Percentiles rank a stretch among this genome's conserved stretches.
Conservation (phyloP, 2,113 vertebrate species). For the Delphinus delphis region DNA sequence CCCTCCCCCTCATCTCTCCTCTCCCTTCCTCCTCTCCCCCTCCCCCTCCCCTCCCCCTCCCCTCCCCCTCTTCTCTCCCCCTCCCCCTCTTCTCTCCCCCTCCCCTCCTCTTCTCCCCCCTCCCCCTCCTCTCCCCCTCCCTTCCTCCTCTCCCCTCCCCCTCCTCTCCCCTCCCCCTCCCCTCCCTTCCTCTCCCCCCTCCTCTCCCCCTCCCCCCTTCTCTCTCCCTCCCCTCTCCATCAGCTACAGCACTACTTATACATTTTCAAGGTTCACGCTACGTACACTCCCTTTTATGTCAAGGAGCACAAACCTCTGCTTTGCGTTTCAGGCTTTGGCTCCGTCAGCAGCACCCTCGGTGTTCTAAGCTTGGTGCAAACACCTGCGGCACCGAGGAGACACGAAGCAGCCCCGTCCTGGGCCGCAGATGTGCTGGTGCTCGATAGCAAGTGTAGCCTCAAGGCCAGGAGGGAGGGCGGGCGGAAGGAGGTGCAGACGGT, state of each 20-base stretch:
- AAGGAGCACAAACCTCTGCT: neutral
- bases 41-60: too few species aligned
- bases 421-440: neutral
- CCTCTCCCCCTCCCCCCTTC: accelerated
- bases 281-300: neutral
- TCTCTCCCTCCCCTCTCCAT: neutral
- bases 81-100: neutral
- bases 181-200: too few species aligned
- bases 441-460: neutral
- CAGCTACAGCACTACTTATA: too few species aligned
- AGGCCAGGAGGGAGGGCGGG: neutral
- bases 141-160: neutral
- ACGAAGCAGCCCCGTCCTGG: neutral
- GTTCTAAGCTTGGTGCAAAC: neutral
- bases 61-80: accelerated
- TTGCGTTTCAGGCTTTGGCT: neutral
- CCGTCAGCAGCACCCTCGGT: neutral
- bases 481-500: too few species aligned
- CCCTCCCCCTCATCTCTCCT: too few species aligned
- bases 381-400: neutral
- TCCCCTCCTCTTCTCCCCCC: neutral
- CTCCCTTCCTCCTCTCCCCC: too few species aligned
- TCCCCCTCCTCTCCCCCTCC: neutral
- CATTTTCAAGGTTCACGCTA: accelerated
- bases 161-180: neutral